Conservation (phyloP, 2,113 vertebrate species). For the Pedionomus torquatus region DNA sequence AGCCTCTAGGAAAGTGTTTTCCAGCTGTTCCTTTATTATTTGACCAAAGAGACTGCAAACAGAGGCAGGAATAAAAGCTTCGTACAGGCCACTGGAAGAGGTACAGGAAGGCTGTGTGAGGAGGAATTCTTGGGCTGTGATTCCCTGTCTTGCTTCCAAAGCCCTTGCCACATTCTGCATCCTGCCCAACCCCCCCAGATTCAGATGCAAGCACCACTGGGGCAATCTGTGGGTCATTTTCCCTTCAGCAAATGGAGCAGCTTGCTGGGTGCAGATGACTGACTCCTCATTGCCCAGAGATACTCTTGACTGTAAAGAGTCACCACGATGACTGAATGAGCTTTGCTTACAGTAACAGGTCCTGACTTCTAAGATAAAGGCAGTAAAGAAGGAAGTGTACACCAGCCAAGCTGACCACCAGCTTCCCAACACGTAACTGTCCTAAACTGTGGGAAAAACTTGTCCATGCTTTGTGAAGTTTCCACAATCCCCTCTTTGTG, state of each 20-base stretch:
- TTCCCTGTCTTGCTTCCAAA: not conserved
- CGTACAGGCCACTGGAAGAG: not conserved
- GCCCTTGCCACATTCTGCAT: not conserved
- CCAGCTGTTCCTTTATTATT: not conserved
- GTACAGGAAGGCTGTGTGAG: not conserved
- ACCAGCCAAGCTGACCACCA: not conserved
- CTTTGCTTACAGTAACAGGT: not conserved
- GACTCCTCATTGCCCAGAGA: not conserved
- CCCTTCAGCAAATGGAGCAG: not conserved
- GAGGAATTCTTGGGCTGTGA: not conserved
- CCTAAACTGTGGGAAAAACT: not conserved
- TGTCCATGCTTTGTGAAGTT: not conserved
- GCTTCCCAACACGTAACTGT: not conserved
- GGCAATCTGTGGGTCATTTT: not conserved
- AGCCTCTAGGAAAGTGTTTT: not conserved
- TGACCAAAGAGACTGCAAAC: not conserved
- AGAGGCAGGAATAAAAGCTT: not conserved
- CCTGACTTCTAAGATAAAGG: not conserved
- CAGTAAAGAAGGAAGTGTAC: not conserved
- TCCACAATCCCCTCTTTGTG: conserved; percentile 14
- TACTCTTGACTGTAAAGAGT: not conserved
- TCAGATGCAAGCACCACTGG: not conserved
- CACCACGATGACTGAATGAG: not conserved
- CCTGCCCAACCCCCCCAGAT: not conserved
- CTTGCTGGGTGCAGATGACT: not conserved